phyloP scores from a whole-genome alignment of 2,797 vertebrate genomes.

The Kryptopterus vitreolus region DNA sequence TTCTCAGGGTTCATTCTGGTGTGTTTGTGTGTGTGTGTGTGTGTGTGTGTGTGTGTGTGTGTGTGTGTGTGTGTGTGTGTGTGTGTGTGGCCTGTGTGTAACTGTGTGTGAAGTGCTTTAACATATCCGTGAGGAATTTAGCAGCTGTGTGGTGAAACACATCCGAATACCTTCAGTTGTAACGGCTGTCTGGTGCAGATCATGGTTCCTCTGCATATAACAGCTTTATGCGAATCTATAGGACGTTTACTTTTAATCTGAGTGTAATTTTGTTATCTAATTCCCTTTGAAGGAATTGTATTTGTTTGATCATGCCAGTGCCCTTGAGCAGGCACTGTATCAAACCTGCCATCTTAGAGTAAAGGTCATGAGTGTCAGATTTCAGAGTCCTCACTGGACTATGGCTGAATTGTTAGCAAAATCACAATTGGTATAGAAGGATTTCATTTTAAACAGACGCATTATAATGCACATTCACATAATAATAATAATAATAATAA shows the following conservation, averaged over 20 bases:
- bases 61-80: not conserved
- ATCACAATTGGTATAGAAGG: not conserved
- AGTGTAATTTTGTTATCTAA: not conserved
- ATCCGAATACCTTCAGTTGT: conserved; percentile 1
- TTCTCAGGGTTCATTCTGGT: not conserved
- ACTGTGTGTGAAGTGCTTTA: not conserved
- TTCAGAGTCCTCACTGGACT: not conserved
- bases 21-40: not conserved
- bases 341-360: not conserved
- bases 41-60: not conserved
- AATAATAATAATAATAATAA: no score
- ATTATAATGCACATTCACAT: not conserved
- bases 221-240: not conserved
- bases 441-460: not conserved
- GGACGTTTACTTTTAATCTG: not conserved
- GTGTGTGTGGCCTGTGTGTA: not conserved
- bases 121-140: not conserved
- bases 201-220: not conserved
- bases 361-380: not conserved
- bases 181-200: not conserved
- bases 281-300: conserved; percentile 20
- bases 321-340: conserved; percentile 11
- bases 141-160: not conserved
- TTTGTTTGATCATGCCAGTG: conserved; percentile 21
- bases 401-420: not conserved